Conservation (phyloP, 2,113 vertebrate genomes). For the Archilochus colubris region DNA sequence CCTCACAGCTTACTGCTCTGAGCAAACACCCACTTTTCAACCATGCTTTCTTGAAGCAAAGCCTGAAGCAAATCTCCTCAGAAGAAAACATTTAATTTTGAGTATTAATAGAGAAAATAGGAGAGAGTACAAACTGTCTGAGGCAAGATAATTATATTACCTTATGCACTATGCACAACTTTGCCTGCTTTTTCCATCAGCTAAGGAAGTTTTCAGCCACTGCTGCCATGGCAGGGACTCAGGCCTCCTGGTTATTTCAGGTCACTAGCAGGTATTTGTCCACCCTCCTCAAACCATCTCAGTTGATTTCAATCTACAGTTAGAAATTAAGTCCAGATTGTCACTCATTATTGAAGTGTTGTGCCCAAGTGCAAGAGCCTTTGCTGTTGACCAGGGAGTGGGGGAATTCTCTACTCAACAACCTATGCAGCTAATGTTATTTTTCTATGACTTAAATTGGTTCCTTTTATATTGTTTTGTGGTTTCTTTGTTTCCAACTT, state of each 20-base stretch:
- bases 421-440: not conserved
- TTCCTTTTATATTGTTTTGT: not conserved
- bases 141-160: not conserved
- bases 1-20: not conserved
- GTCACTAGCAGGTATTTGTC: not conserved
- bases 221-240: not conserved
- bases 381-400: not conserved
- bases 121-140: not conserved
- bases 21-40: not conserved
- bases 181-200: slow-evolving; percentile 7
- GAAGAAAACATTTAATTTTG: slow-evolving; percentile 4
- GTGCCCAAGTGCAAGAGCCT: not conserved
- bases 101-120: not conserved
- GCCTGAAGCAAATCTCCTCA: not conserved
- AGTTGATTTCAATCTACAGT: not conserved
- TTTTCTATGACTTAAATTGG: not conserved
- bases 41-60: not conserved
- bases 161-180: not conserved
- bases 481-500: not conserved
- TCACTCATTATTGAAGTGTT: not conserved
- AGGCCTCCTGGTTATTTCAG: not conserved
- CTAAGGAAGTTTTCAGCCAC: not conserved
- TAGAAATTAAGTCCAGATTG: not conserved
- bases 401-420: not conserved
- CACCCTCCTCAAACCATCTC: not conserved